Conservation (phyloP, 2,113 vertebrate species). For the Ptilonorhynchus violaceus region DNA sequence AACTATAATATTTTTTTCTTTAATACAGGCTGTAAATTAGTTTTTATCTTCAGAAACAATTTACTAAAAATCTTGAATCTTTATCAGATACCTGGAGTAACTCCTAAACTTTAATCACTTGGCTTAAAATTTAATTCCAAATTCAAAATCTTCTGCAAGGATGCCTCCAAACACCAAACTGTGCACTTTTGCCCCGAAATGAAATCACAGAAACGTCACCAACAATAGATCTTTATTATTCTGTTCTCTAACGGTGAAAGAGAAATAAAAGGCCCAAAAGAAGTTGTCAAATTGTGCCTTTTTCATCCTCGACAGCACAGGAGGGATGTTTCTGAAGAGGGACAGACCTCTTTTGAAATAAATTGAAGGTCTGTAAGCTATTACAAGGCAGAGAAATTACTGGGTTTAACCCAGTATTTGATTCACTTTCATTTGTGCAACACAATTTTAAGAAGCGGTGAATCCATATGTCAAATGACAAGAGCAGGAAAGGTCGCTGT, state of each 20-base stretch:
- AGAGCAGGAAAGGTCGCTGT: neutral
- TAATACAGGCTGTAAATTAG: neutral
- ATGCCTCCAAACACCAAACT: neutral
- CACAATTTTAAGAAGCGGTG: neutral
- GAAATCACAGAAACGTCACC: neutral
- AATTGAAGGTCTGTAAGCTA: neutral
- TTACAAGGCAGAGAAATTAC: neutral
- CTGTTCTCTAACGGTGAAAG: neutral
- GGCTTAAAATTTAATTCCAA: neutral
- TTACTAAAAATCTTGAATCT: neutral
- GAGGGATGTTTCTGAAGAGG: neutral
- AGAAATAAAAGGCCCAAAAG: neutral
- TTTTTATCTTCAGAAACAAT: neutral
- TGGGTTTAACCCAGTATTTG: neutral
- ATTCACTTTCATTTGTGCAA: neutral
- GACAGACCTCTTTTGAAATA: neutral
- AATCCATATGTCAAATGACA: neutral
- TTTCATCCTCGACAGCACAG: neutral
- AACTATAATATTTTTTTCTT: neutral
- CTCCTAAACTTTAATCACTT: neutral
- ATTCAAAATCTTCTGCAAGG: neutral
- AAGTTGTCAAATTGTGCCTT: neutral
- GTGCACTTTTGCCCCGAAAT: neutral
- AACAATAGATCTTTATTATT: neutral
- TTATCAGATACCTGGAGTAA: neutral